These are phyloP conservation scores for Pardalotus punctatus DNA, from an alignment of 2,113 vertebrate genomes.

Conservation along the genomic window DNA sequence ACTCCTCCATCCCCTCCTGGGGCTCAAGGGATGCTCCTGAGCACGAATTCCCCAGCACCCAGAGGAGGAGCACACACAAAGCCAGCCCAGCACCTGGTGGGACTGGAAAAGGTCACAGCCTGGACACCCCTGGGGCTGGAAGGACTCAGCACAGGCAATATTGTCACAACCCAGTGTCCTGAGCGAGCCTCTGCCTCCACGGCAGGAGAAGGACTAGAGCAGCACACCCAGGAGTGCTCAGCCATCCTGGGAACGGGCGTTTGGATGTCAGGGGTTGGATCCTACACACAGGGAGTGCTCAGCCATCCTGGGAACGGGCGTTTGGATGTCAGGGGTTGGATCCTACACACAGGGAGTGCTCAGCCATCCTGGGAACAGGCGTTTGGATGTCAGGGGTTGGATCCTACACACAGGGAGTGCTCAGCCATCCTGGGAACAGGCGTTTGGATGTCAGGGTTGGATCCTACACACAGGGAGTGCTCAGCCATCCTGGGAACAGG, in stretches of 20 bases:
- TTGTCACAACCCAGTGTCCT: fast-evolving
- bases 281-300: not conserved
- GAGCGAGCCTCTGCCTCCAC: fast-evolving
- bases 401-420: too few relatives aligned
- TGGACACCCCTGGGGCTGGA: not conserved
- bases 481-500: not conserved
- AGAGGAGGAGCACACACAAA: not conserved
- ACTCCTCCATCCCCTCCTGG: not conserved
- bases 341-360: too few relatives aligned
- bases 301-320: not conserved
- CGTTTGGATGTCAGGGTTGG: not conserved
- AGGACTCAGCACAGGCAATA: not conserved
- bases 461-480: too few relatives aligned
- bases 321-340: not conserved
- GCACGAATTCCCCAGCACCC: not conserved
- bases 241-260: not conserved
- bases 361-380: not conserved
- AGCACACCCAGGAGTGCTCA: not conserved
- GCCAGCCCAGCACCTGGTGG: not conserved
- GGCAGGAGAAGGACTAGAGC: not conserved
- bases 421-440: not conserved
- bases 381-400: not conserved
- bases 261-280: not conserved
- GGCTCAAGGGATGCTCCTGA: not conserved
- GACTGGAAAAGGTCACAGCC: not conserved